Percentiles rank a stretch among this genome's conserved stretches.
These are phyloP conservation scores for Hecatera dysodea DNA, from an alignment of 2,888 invertebrate species.

Conservation along the genomic window DNA sequence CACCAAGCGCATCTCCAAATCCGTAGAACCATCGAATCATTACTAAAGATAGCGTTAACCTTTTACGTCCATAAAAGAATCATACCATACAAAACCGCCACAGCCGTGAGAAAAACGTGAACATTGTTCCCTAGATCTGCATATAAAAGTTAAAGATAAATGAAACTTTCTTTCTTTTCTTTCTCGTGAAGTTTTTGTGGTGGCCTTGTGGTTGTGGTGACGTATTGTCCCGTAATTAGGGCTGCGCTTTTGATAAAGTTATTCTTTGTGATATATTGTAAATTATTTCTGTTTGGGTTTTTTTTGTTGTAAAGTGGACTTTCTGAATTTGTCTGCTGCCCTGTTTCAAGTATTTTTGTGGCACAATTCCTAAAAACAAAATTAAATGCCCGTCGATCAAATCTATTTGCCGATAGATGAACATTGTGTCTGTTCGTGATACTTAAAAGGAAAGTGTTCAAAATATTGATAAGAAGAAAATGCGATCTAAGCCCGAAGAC, in stretches of 20 bases:
- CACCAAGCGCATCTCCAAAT: conserved; percentile 40
- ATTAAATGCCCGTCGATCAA: conserved; percentile 14
- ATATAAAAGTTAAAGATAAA: conserved; percentile 70
- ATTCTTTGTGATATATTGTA: conserved; percentile 35
- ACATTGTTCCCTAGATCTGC: conserved; percentile 72
- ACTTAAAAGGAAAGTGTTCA: conserved; percentile 61
- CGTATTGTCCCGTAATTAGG: conserved; percentile 62
- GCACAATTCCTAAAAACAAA: conserved; percentile 13
- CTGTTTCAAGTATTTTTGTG: not conserved
- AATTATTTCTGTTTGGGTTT: conserved; percentile 2
- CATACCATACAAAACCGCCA: conserved; percentile 57
- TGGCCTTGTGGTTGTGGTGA: conserved; percentile 57
- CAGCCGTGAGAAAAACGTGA: conserved; percentile 78
- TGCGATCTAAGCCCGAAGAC: conserved; percentile 43
- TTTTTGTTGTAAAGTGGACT: conserved; percentile 6
- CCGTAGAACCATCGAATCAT: conserved; percentile 57
- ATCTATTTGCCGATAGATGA: conserved; percentile 8
- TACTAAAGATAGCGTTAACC: conserved; percentile 61
- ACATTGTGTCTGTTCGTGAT: conserved; percentile 9
- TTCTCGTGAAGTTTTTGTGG: conserved; percentile 65
- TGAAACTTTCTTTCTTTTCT: conserved; percentile 76
- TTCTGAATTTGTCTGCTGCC: conserved; percentile 28
- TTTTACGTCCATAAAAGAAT: conserved; percentile 63
- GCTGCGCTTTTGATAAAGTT: conserved; percentile 46
- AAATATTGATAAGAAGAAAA: conserved; percentile 54